Base-by-base conservation (phyloP, 2,888 invertebrate genomes). In the Hirtodrosophila duncani region DNA sequence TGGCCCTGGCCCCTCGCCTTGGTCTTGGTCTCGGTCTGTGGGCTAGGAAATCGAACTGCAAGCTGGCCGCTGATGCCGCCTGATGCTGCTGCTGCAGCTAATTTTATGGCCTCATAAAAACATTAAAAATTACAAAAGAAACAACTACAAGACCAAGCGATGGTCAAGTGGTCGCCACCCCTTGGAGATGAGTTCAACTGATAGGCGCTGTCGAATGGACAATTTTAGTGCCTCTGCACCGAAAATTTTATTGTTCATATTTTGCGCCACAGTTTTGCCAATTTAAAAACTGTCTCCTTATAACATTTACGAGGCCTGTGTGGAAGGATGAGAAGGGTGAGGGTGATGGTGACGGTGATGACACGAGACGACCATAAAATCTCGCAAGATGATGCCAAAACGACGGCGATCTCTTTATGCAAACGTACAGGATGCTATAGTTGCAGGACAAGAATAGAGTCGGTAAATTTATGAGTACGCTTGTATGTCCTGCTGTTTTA, bases 61-160 rank as follows among this genome's bases (percentile, higher is more conserved):
- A n/a, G n/a, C n/a, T n/a, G n/a, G n/a, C n/a, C n/a, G n/a, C n/a
- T n/a, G n/a, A n/a, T 23, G 14, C 23, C 30, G 16, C 2, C n/a
- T 24, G 20, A 14, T 20, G 34, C n/a, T 14, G 33, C 10, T 3
- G 34, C 13, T 18, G 11, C 45, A 26, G 46, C 53, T 74, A 59
- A 74, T 79, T 79, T 75, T 79, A 75, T 75, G 58, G 56, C 71
- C 72, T 71, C 74, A 56, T 75, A 79, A 74, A 74, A 67, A 59
- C 70, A 72, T 69, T 77, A 56, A 78, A 71, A 69, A 69, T 72
- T 63, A 57, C 52, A 63, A 53, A 41, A 52, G 30, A 50, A 51
- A 50, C 26, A 8, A 30, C 17, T 55, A 55, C 53, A 55, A 13
- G 17, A 21, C 23, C 9, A 11, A 7, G 29, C 14, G 8, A 21